Base-by-base conservation (phyloP, 2,113 vertebrate species). In the Paramormyrops kingsleyae region DNA sequence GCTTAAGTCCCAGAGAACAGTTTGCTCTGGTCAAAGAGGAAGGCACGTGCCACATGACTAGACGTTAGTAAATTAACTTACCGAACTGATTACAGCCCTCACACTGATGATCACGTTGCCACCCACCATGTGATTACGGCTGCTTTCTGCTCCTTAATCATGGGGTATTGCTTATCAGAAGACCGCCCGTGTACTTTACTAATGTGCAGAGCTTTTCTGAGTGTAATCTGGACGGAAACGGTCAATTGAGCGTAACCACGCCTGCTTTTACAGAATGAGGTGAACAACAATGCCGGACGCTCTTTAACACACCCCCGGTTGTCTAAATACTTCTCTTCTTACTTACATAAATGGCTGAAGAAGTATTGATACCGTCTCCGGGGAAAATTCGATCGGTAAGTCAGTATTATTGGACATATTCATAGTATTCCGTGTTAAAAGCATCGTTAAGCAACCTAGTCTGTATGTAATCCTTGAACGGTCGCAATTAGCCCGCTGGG, bases 341-440 rank as follows among this genome's bases (percentile, higher is more conserved):
- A 88, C 21, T 83, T 52, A 91, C 66, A 80, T 90, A 92, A 94
- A 96, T 96, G 96, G 96, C 96, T 39, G 95, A 96, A 86, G 96
- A 96, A 91, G 87, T 95, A 89, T 93, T 96, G 89, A 90, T 96
- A 91, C 89, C 95, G 13, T 89, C 94, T 3, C 53, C 92, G 5
- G 94, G 94, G 62, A 95, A 94, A 94, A 93, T 93, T 89, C 88
- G 92, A 87, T 94, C 94, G 94, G 96, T 97, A 90, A 96, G 96
- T 92, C 27, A 77, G 31, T 53, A 42, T 62, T 6, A 84, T 50
- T 70, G 42, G 42, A 19, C n/a, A 19, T 59, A n/a, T 31, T 87
- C 24, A 39, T 21, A 42, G 13, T 31, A 13, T 70, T 70, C 10
- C 62, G 10, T 39, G 42, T 85, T 47, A 10, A 10, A 85, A 88